A percentile compares a stretch with the other conserved stretches of the same genome.
phyloP scores from a whole-genome alignment of 64 coral and sea anemone species.

The Montipora capricornis region DNA sequence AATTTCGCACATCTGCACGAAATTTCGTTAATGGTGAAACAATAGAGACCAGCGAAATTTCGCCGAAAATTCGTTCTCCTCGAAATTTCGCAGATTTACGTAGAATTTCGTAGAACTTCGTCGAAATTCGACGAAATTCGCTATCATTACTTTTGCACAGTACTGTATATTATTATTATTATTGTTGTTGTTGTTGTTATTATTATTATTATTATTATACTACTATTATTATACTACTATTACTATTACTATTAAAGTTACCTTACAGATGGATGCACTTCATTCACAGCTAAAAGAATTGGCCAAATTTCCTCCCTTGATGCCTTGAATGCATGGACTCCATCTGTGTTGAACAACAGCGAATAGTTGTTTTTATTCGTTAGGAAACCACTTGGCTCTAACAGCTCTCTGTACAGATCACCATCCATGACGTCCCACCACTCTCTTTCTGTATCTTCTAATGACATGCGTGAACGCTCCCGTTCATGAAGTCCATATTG shows the following conservation, averaged over 20 bases:
- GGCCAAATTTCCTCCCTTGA: constrained; percentile 44
- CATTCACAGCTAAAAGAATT: constrained; percentile 10
- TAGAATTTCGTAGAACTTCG: too few relatives aligned
- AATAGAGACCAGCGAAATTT: too few relatives aligned
- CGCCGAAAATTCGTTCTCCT: too few relatives aligned
- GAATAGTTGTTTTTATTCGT: background rate
- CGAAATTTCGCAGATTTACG: too few relatives aligned
- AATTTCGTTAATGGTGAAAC: too few relatives aligned
- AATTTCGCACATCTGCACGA: too few relatives aligned
- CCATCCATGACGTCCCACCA: constrained; percentile 37
- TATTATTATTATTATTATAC: background rate
- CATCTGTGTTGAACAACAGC: constrained; percentile 14
- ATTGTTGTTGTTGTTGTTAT: background rate
- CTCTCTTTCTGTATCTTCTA: background rate
- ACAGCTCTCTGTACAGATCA: background rate
- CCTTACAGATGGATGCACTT: constrained; percentile 23
- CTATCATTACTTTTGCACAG: too few relatives aligned
- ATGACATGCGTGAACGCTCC: too few relatives aligned
- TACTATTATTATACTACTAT: too few relatives aligned
- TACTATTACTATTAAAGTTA: background rate
- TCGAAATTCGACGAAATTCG: too few relatives aligned
- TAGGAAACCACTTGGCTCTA: background rate
- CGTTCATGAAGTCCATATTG: too few relatives aligned
- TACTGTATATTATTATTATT: too few relatives aligned
- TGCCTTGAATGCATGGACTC: constrained; percentile 22